Evolutionary conservation across 2,113 vertebrate species (phyloP).

Genomic region (Spheniscus mendiculus): DNA sequence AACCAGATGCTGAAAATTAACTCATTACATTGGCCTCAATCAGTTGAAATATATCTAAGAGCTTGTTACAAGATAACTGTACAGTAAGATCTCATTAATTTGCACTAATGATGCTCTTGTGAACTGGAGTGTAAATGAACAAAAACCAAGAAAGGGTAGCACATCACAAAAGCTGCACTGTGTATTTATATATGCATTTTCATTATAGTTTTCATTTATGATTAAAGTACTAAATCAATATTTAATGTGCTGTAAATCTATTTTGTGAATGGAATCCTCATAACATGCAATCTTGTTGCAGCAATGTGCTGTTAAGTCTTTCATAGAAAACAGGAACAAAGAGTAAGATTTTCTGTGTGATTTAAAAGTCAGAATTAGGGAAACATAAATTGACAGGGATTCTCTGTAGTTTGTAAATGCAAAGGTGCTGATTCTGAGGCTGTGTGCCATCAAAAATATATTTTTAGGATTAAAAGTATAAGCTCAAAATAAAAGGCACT

Average conservation of each 20-base stretch:
- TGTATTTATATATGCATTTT: neutral
- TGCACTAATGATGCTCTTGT: neutral
- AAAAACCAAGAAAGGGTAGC: neutral
- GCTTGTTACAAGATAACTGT: neutral
- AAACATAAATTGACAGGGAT: neutral
- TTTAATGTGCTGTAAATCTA: neutral
- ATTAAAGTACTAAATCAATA: neutral
- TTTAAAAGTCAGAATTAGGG: neutral
- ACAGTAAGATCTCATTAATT: neutral
- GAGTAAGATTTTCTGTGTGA: neutral
- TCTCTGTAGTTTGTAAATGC: neutral
- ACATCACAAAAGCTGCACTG: neutral
- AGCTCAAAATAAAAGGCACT: slow-evolving; percentile 30
- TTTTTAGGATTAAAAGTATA: slow-evolving; percentile 21
- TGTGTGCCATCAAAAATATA: slow-evolving; percentile 5
- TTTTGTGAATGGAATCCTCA: neutral
- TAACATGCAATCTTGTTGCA: neutral
- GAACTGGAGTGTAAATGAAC: neutral
- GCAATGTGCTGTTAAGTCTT: neutral
- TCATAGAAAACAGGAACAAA: neutral
- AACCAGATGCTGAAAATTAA: slow-evolving; percentile 40
- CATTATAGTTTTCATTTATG: neutral
- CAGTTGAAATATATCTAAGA: neutral
- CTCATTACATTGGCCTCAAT: neutral
- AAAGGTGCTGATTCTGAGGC: slow-evolving; percentile 36